These are phyloP conservation scores for Epinotia demarniana DNA, from an alignment of 2,888 invertebrate species.

Conservation along the genomic window DNA sequence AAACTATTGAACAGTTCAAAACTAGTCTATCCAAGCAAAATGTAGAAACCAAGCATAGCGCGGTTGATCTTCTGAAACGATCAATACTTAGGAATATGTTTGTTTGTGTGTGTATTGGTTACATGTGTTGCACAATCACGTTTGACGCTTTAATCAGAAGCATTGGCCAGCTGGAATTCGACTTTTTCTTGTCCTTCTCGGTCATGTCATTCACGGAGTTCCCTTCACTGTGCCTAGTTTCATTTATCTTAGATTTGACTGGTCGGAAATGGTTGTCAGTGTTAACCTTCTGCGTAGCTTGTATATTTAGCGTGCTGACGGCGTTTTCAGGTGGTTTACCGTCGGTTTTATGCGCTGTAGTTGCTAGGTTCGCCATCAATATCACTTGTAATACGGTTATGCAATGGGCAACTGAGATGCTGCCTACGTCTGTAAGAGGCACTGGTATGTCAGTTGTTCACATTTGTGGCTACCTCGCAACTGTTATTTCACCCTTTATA, in stretches of 20 bases:
- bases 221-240: constrained; percentile 65
- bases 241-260: constrained; percentile 64
- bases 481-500: constrained; percentile 70
- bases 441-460: constrained; percentile 67
- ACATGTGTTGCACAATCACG: constrained; percentile 61
- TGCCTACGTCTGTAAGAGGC: constrained; percentile 71
- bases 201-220: constrained; percentile 70
- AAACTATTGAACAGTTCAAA: constrained; percentile 63
- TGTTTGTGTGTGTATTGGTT: constrained; percentile 62
- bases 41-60: constrained; percentile 51
- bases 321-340: constrained; percentile 62
- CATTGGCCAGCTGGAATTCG: constrained; percentile 63
- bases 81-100: constrained; percentile 62
- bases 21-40: constrained; percentile 46
- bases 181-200: constrained; percentile 72
- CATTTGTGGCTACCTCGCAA: constrained; percentile 65
- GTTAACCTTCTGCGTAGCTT: constrained; percentile 52
- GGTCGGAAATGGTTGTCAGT: constrained; percentile 66
- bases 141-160: constrained; percentile 69
- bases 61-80: constrained; percentile 60
- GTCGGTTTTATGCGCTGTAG: constrained; percentile 66
- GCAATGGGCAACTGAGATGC: constrained; percentile 71
- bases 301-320: constrained; percentile 61
- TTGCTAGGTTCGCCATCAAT: constrained; percentile 68
- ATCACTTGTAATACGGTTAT: constrained; percentile 62